Evolutionary conservation across 2,797 vertebrate species (phyloP).

Genomic region (Chromis chromis): DNA sequence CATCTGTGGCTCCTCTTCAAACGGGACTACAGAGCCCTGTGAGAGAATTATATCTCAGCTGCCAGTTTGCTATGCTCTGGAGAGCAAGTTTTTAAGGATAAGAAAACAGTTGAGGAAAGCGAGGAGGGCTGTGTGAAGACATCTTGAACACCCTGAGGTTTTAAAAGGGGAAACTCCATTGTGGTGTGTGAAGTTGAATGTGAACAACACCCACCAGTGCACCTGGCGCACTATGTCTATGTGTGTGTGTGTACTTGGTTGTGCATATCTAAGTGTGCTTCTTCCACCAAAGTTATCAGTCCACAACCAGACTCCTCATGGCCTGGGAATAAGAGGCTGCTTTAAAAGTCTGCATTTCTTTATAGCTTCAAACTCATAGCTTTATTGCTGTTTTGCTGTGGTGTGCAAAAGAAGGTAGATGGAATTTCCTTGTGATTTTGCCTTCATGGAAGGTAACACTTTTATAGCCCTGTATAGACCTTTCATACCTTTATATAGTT

Average conservation of each 20-base stretch:
- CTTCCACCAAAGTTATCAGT: conserved; percentile 69
- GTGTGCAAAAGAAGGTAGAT: conserved; percentile 61
- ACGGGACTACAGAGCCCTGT: conserved; percentile 24
- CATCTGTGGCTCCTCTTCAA: conserved; percentile 31
- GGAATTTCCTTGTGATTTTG: conserved; percentile 59
- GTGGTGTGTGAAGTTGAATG: conserved; percentile 27
- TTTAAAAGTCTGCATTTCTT: conserved; percentile 70
- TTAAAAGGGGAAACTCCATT: conserved; percentile 50
- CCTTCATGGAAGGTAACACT: conserved; percentile 46
- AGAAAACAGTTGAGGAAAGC: conserved; percentile 50
- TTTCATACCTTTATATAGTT: conserved; percentile 50
- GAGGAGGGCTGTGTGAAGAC: conserved; percentile 55
- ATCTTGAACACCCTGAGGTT: conserved; percentile 54
- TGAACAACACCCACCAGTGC: conserved; percentile 6
- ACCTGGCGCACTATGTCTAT: not conserved
- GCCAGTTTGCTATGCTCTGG: conserved; percentile 41
- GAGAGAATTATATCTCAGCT: conserved; percentile 54
- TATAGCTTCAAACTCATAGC: conserved; percentile 63
- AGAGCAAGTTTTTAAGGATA: conserved; percentile 57
- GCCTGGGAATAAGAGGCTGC: conserved; percentile 66
- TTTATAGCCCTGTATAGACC: conserved; percentile 40
- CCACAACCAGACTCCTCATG: conserved; percentile 63
- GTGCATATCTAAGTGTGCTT: conserved; percentile 34
- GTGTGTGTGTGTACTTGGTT: not conserved
- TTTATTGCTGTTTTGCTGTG: conserved; percentile 70